Evolutionary conservation across 2,888 invertebrate species (phyloP).

Genomic region (Dasypogon diadema): DNA sequence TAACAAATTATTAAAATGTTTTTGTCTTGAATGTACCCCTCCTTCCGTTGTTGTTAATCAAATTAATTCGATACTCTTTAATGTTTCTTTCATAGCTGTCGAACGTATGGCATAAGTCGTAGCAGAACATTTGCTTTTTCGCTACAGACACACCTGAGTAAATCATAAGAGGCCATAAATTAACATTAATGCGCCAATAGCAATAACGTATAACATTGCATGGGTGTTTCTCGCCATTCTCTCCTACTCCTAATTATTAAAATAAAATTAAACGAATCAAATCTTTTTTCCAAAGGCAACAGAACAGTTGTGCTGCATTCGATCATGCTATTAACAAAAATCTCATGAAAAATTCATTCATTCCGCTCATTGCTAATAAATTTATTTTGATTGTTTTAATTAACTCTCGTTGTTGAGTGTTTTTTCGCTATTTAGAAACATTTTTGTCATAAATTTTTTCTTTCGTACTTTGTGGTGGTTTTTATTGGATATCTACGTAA

Average conservation of each 20-base stretch:
- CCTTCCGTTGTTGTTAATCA: neutral
- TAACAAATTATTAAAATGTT: conserved; percentile 54
- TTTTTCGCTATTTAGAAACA: conserved; percentile 12
- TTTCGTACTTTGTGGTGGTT: too few species aligned
- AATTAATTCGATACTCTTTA: too few species aligned
- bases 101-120: neutral
- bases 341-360: conserved; percentile 45
- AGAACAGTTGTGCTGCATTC: conserved; percentile 40
- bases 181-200: conserved; percentile 44
- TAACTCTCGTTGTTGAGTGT: conserved; percentile 35
- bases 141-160: conserved; percentile 30
- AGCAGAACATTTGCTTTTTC: conserved; percentile 7
- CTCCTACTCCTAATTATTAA: conserved; percentile 36
- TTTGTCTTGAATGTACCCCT: conserved; percentile 17
- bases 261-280: conserved; percentile 5
- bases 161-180: conserved; percentile 36
- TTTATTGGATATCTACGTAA: too few species aligned
- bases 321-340: conserved; percentile 46
- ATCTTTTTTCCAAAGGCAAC: conserved; percentile 20
- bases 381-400: conserved; percentile 36
- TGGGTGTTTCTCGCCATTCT: conserved; percentile 48
- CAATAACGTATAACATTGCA: conserved; percentile 45
- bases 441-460: conserved; percentile 3
- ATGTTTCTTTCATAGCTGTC: neutral
- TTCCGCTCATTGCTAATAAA: conserved; percentile 24